Evolutionary conservation across 2,113 vertebrate species (phyloP), one percentile per base, ranked within the genome.

Genomic region (Daubentonia madagascariensis): DNA sequence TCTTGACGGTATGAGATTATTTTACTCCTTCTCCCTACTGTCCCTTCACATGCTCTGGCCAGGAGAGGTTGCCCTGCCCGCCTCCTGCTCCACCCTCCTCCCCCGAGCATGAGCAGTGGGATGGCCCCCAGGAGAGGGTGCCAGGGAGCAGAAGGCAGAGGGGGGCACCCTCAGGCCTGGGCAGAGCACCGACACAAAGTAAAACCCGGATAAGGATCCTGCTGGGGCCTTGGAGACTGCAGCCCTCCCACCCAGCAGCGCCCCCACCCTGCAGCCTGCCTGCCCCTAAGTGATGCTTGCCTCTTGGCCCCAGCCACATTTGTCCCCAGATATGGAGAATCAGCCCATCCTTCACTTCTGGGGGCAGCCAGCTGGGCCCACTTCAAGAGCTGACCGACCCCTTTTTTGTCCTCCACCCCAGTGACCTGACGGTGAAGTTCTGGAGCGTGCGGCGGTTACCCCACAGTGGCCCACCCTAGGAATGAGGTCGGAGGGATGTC

Each of bases 361-460:
- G 65, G 96, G 48, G 43, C 67, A 0, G 18, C 3, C 28, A 30
- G 45, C 89, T 2, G 6, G 35, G 45, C 40, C 50, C 43, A 7
- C 57, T 1, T 35, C 30, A 0, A 37, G 43, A 22, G 81, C 92
- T 97, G 96, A 97, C 92, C 40, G 3, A 78, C 70, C 52, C 43
- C 0, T 72, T 18, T 2, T 97, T 94, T 97, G 92, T 96, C 98
- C 87, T 6, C 90, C 48, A 73, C 98, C 97, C 88, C 99, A 99
- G 99, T 4, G 99, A 99, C 99, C 99, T 99, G 99, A 99, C 99
- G 11, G 99, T 99, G 99, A 99, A 99, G 99, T 99, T 99, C 98
- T 99, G 99, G 99, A 99, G 98, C 2, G 89, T 96, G 13, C 98
- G 99, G 98, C 98, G 98, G 90, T 87, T 98, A 30, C 98, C 98